Percentiles rank a stretch among this genome's conserved stretches.
Evolutionary conservation across 1,140 invertebrate species (phyloP).

Genomic region (Penaeus japonicus): DNA sequence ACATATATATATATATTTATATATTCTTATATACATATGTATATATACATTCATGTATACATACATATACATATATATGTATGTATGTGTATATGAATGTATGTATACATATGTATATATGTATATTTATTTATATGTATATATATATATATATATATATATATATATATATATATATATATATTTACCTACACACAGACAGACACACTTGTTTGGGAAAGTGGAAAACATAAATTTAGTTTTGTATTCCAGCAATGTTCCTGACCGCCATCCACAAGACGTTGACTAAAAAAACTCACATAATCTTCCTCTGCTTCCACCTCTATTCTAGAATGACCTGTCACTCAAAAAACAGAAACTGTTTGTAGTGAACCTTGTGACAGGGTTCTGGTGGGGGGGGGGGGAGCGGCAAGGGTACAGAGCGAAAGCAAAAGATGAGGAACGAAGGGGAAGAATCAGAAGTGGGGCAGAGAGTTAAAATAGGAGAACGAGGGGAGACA

Average conservation of each 20-base stretch:
- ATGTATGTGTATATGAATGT: slow-evolving; percentile 10
- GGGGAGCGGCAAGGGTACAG: not conserved
- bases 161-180: no score
- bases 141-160: slow-evolving; percentile 17
- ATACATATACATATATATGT: slow-evolving; percentile 4
- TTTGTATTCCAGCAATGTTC: no score
- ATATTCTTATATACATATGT: slow-evolving; percentile 23
- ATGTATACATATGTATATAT: slow-evolving; percentile 19
- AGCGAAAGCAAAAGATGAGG: not conserved
- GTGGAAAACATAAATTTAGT: no score
- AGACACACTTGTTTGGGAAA: no score
- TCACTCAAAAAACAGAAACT: not conserved
- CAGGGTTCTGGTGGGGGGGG: not conserved
- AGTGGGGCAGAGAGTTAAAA: not conserved
- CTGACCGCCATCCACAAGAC: no score
- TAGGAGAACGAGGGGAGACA: no score
- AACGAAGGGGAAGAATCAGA: not conserved
- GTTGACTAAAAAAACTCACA: no score
- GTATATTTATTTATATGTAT: slow-evolving; percentile 23
- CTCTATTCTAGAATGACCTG: not conserved
- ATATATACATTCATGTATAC: slow-evolving; percentile 5
- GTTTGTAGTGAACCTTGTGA: not conserved
- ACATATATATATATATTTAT: slow-evolving; percentile 17
- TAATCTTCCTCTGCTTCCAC: no score
- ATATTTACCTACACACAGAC: no score